Evolutionary conservation across 1,140 invertebrate species (phyloP).

Genomic region (Brachystomella parvula): DNA sequence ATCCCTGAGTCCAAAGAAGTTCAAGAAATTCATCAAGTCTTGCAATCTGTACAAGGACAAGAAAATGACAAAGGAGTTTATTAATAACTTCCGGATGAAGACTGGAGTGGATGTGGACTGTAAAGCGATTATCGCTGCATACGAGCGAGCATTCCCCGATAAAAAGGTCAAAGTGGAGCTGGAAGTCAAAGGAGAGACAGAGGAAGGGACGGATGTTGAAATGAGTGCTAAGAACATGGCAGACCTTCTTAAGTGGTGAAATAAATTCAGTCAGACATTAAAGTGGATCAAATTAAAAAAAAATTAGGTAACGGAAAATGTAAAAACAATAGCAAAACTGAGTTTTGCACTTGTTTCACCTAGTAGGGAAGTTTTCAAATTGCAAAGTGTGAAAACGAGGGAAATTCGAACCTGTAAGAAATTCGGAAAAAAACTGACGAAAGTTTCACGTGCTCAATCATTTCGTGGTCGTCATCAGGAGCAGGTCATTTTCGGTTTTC

Average conservation of each 20-base stretch:
- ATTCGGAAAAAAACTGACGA: no score
- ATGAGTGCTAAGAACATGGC: background rate
- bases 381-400: no score
- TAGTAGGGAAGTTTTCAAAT: no score
- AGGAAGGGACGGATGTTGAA: background rate
- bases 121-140: conserved; percentile 27
- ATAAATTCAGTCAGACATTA: no score
- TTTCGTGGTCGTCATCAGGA: no score
- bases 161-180: background rate
- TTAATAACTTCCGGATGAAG: conserved; percentile 18
- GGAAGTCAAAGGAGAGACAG: background rate
- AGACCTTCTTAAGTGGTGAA: background rate
- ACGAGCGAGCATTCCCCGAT: conserved; percentile 31
- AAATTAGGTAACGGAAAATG: no score
- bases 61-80: conserved; percentile 28
- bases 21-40: conserved; percentile 36
- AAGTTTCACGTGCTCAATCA: no score
- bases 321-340: no score
- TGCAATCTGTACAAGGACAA: conserved; percentile 37
- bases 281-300: no score
- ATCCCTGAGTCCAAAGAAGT: conserved; percentile 22
- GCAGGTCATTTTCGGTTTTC: no score
- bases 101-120: conserved; percentile 21
- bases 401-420: no score
- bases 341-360: no score